A percentile compares a stretch with the other conserved stretches of the same genome.
phyloP scores from a whole-genome alignment of 2,113 vertebrate genomes.

The Taxidea taxus region DNA sequence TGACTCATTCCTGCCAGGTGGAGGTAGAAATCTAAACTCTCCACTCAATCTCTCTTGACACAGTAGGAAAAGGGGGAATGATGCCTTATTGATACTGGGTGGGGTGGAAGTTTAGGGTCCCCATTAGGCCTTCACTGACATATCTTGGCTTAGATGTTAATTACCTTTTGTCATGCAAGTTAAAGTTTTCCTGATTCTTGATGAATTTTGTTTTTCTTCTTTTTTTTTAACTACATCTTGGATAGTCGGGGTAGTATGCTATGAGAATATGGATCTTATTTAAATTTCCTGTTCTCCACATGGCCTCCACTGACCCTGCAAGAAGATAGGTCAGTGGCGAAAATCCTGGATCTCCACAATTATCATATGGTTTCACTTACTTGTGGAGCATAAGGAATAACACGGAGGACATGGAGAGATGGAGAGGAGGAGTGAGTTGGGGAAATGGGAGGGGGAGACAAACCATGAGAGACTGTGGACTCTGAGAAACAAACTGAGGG shows the following conservation, averaged over 20 bases:
- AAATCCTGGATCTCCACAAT: neutral
- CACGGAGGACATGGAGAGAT: too few species aligned
- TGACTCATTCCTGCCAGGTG: neutral
- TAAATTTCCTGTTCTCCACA: neutral
- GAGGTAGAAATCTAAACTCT: neutral
- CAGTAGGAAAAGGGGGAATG: neutral
- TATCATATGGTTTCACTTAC: too few species aligned
- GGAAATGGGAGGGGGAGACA: too few species aligned
- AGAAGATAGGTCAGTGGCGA: neutral
- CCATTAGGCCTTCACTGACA: neutral
- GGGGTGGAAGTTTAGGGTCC: neutral
- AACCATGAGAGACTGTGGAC: too few species aligned
- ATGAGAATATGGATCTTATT: neutral
- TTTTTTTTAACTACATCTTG: neutral
- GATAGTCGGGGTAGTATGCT: neutral
- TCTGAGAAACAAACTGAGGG: too few species aligned
- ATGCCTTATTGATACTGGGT: too few species aligned
- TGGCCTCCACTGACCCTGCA: neutral
- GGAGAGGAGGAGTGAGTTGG: too few species aligned
- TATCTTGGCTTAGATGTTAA: neutral
- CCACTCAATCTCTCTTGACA: neutral
- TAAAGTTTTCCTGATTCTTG: neutral
- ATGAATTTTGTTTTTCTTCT: neutral
- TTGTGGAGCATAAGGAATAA: too few species aligned
- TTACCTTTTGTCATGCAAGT: neutral